These are phyloP conservation scores for Romanomermis culicivorax DNA, from an alignment of 2,888 invertebrate genomes.

Conservation along the genomic window DNA sequence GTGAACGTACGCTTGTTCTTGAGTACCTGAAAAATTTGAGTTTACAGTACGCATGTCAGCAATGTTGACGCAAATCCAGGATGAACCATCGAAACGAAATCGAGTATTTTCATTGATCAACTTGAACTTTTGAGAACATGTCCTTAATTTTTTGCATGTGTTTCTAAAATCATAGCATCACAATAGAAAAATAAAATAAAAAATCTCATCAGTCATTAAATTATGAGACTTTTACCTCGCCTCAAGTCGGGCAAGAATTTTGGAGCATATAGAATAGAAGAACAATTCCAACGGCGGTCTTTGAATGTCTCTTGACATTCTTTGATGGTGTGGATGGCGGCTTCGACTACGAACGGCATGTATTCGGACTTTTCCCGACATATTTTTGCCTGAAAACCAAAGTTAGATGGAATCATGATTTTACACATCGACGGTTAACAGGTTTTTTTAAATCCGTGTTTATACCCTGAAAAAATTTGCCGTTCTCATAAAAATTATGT, in stretches of 20 bases:
- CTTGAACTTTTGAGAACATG: no score
- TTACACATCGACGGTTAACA: no score
- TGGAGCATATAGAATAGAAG: constrained; percentile 49
- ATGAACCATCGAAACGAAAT: no score
- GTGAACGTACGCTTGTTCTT: constrained; percentile 64
- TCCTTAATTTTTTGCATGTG: no score
- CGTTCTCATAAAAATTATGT: no score
- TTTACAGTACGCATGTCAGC: not conserved
- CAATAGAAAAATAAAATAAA: not conserved
- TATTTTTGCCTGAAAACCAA: constrained; percentile 21
- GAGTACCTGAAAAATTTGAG: constrained; percentile 41
- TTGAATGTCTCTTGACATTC: constrained; percentile 47
- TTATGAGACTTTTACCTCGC: constrained; percentile 43
- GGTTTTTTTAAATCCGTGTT: no score
- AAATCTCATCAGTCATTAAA: not conserved
- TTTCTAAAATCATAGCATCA: not conserved
- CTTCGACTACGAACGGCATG: constrained; percentile 53
- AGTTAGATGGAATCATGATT: no score
- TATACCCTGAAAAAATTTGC: no score
- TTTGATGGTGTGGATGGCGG: constrained; percentile 43
- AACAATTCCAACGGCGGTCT: constrained; percentile 61
- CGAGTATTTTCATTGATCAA: no score
- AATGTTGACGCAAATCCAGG: not conserved
- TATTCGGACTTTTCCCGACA: constrained; percentile 25
- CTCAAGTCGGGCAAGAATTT: constrained; percentile 51